A percentile compares a stretch with the other conserved stretches of the same genome.
Evolutionary conservation across 1,140 invertebrate species (phyloP).

Genomic region (Adoxophyes honmai): DNA sequence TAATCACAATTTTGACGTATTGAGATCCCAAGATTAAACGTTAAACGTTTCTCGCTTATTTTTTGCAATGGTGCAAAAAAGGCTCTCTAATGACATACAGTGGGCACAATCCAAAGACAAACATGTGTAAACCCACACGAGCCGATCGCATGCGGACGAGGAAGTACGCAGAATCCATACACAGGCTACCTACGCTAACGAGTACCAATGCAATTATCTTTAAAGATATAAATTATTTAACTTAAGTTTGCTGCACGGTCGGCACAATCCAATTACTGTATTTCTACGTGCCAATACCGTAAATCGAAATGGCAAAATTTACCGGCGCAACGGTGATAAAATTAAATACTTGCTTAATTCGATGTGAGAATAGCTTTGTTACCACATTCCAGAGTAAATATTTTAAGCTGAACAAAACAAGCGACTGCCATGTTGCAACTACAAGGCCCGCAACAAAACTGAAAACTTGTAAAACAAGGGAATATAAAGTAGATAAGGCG

Average conservation of each 20-base stretch:
- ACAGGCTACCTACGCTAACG: not conserved
- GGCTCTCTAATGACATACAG: not conserved
- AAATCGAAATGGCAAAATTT: not conserved
- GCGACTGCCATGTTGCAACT: not conserved
- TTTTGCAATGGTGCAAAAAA: too few species aligned
- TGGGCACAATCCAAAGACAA: slow-evolving; percentile 2
- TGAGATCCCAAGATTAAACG: too few species aligned
- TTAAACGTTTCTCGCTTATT: too few species aligned
- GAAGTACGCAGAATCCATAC: not conserved
- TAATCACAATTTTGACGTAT: too few species aligned
- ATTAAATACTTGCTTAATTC: too few species aligned
- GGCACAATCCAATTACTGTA: not conserved
- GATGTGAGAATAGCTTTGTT: not conserved
- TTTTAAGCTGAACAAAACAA: not conserved
- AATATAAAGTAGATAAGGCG: not conserved
- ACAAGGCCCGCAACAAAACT: not conserved
- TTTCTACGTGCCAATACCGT: not conserved
- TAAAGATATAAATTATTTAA: slow-evolving; percentile 5
- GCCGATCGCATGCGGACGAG: not conserved
- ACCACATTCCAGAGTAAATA: not conserved
- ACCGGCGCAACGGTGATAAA: too few species aligned
- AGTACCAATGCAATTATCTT: slow-evolving; percentile 5
- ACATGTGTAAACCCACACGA: not conserved
- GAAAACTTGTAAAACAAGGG: slow-evolving; percentile 9
- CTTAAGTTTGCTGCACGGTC: not conserved